Evolutionary conservation across 2,888 invertebrate genomes (phyloP), one percentile per base, ranked within the genome.

Genomic region (Dromius quadrimaculatus): DNA sequence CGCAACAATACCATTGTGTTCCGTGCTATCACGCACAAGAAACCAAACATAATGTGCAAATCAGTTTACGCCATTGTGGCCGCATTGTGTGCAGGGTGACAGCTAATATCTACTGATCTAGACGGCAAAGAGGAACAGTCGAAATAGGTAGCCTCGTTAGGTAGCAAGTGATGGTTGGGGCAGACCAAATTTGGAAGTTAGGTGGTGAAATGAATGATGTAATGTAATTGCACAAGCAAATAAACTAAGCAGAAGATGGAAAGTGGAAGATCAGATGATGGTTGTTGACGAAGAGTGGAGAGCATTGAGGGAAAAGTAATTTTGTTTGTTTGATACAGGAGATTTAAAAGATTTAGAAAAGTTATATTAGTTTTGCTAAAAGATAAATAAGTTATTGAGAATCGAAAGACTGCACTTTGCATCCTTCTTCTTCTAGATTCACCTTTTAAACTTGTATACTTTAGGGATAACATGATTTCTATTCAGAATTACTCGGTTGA

Each of bases 51-150:
- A 75, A 76, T 75, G 73, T 72, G 74, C 74, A 75, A 76, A 76
- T 76, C 75, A 76, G 73, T 76, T 76, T 75, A 76, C 75, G 76
- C 73, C 73, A 71, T 74, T 72, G 73, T 75, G 73, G 73, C 13
- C 11, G 20, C 57, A 17, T 66, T 66, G 66, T 66, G 20, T 23
- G 11, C 54, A 6, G 36, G 57, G 54, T 50, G 50, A 47, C 57
- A 66, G 66, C 66, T 50, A 50, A 65, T 65, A 34, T 50, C 22
- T 47, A 41, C 13, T 41, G 36, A 2, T 8, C 41, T 41, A 41
- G 41, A 3, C n/a, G n/a, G 13, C 41, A 5, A 15, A 15, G 41
- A 2, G 41, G 41, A 15, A 1, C 15, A 5, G 3, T 1, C 13
- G 3, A 41, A 15, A 15, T 15, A 2, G 41, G 41, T 41, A 41